These are phyloP conservation scores for Leptinotarsa undecemlineata DNA, from an alignment of 1,140 invertebrate genomes.

Conservation along the genomic window DNA sequence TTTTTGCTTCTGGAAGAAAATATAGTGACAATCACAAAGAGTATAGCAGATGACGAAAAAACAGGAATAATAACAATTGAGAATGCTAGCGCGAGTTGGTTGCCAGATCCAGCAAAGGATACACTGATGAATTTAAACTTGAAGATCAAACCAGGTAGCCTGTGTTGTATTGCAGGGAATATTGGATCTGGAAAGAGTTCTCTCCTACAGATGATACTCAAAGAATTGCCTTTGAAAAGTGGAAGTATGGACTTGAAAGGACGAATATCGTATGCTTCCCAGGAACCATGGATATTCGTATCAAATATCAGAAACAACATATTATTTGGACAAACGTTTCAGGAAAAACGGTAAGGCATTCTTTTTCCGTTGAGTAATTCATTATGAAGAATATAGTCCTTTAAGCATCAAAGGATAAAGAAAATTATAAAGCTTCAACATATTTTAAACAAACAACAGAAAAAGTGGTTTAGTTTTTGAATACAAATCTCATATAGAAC, in stretches of 20 bases:
- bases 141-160: conserved; percentile 63
- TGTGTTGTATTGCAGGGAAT: conserved; percentile 74
- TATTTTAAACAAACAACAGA: no score
- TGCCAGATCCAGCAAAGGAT: conserved; percentile 60
- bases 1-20: conserved; percentile 62
- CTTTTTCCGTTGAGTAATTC: no score
- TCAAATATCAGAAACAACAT: conserved; percentile 75
- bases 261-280: conserved; percentile 70
- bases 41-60: conserved; percentile 47
- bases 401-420: no score
- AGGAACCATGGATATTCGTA: conserved; percentile 78
- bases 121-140: conserved; percentile 68
- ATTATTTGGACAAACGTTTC: conserved; percentile 72
- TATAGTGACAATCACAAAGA: conserved; percentile 9
- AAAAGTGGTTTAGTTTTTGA: no score
- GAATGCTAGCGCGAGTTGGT: conserved; percentile 64
- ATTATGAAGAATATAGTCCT: no score
- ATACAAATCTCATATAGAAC: no score
- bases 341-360: conserved; percentile 59
- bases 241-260: conserved; percentile 68
- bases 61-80: conserved; percentile 55
- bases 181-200: conserved; percentile 84
- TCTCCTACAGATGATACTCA: conserved; percentile 70
- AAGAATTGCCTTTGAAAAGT: conserved; percentile 67
- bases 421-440: no score